phyloP scores from a whole-genome alignment of 1,140 invertebrate species.

The Apolygus lucorum region DNA sequence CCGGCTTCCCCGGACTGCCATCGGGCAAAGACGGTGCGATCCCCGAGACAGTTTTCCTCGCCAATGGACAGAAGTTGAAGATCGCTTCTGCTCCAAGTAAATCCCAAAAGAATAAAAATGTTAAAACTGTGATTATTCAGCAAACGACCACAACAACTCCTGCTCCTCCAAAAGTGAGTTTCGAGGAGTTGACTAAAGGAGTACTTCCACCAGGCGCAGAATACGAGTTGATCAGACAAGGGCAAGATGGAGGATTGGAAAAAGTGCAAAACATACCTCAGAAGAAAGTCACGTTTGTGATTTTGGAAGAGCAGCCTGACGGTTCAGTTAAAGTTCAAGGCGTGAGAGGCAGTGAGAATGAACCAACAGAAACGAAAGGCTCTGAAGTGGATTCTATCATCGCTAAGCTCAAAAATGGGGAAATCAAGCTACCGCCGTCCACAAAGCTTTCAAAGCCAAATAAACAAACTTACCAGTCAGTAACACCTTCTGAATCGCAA shows the following conservation, averaged over 20 bases:
- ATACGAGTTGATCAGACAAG: conserved; percentile 65
- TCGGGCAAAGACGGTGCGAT: conserved; percentile 14
- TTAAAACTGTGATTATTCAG: conserved; percentile 32
- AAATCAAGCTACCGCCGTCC: conserved; percentile 64
- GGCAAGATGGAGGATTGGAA: conserved; percentile 59
- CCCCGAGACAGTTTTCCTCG: conserved; percentile 22
- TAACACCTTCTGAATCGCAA: conserved; percentile 28
- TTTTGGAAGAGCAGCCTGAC: conserved; percentile 72
- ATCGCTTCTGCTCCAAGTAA: not conserved
- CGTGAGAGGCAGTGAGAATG: conserved; percentile 59
- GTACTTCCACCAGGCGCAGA: conserved; percentile 64
- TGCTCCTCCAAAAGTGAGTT: conserved; percentile 46
- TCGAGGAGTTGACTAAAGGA: conserved; percentile 67
- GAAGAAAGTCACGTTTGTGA: conserved; percentile 76
- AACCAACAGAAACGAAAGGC: conserved; percentile 55
- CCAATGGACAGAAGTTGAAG: conserved; percentile 22
- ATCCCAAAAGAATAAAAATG: conserved; percentile 25
- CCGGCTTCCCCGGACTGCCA: conserved; percentile 2
- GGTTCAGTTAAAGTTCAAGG: conserved; percentile 74
- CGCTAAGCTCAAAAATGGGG: conserved; percentile 68
- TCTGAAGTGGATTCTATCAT: conserved; percentile 68
- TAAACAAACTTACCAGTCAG: conserved; percentile 22
- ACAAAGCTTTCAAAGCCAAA: conserved; percentile 33
- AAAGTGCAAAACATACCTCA: conserved; percentile 56
- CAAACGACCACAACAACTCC: conserved; percentile 38